These are phyloP conservation scores for Bombus waltoni DNA, from an alignment of 1,140 invertebrate species.

Conservation along the genomic window DNA sequence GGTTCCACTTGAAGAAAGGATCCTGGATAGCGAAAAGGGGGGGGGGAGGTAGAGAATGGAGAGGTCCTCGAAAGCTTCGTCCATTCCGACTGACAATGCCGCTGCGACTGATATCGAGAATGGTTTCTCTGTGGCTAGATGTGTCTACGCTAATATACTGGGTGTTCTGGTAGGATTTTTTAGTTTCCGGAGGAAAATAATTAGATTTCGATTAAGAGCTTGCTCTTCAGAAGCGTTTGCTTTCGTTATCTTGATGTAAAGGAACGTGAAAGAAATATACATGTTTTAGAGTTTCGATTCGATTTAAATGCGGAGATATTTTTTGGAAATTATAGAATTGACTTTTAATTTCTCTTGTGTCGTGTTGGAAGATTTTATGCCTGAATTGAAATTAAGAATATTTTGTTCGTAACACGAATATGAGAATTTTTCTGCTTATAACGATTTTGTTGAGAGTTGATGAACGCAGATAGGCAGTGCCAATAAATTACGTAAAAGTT, in stretches of 20 bases:
- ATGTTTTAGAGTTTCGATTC: not conserved
- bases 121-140: conserved; percentile 34
- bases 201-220: no score
- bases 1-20: conserved; percentile 60
- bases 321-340: not conserved
- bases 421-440: not conserved
- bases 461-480: not conserved
- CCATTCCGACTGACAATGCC: conserved; percentile 54
- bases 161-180: conserved; percentile 30
- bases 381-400: not conserved
- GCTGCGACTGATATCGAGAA: conserved; percentile 49
- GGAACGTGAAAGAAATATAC: not conserved
- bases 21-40: not conserved
- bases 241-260: not conserved
- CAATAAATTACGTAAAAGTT: not conserved
- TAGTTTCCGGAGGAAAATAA: not conserved
- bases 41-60: conserved; percentile 35
- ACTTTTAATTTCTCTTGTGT: not conserved
- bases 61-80: conserved; percentile 60
- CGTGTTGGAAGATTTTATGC: not conserved
- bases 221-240: not conserved
- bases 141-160: conserved; percentile 46
- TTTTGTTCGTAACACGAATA: not conserved
- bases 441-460: not conserved
- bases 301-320: not conserved